A percentile compares a stretch with the other conserved stretches of the same genome.
These are phyloP conservation scores for Scaptomyza reducta DNA, from an alignment of 2,888 invertebrate species.

Conservation along the genomic window DNA sequence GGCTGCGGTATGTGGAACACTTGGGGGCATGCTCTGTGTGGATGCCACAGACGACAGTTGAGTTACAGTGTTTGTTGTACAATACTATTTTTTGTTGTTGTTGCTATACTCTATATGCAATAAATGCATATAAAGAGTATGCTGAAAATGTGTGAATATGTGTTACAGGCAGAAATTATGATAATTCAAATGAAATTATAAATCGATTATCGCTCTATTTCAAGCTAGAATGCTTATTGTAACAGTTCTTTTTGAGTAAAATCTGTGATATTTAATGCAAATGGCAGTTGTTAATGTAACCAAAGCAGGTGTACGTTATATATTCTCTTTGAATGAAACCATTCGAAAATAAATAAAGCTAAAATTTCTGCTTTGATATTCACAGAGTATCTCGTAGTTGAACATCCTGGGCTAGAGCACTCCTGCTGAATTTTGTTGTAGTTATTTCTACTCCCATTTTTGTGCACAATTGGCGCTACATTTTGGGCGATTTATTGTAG, in stretches of 20 bases:
- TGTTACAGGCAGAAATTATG: too few relatives aligned
- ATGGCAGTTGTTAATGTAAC: too few relatives aligned
- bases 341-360: too few relatives aligned
- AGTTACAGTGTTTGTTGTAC: slow-evolving; percentile 15
- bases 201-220: too few relatives aligned
- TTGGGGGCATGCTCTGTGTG: slow-evolving; percentile 26
- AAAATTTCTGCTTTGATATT: too few relatives aligned
- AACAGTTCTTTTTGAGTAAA: too few relatives aligned
- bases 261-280: too few relatives aligned
- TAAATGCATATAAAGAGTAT: not conserved
- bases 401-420: not conserved
- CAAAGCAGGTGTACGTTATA: too few relatives aligned
- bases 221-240: too few relatives aligned
- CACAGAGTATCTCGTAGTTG: not conserved
- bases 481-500: slow-evolving; percentile 63
- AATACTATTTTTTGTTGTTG: slow-evolving; percentile 3
- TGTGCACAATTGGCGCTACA: slow-evolving; percentile 56
- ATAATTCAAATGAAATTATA: too few relatives aligned
- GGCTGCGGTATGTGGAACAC: slow-evolving; percentile 56
- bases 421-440: not conserved
- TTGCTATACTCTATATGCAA: slow-evolving; percentile 8
- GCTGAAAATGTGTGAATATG: too few relatives aligned
- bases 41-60: slow-evolving; percentile 53
- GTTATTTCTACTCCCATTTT: slow-evolving; percentile 16
- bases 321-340: too few relatives aligned